These are phyloP conservation scores for Drosophila azteca DNA, from an alignment of 1,140 invertebrate species.

Conservation along the genomic window DNA sequence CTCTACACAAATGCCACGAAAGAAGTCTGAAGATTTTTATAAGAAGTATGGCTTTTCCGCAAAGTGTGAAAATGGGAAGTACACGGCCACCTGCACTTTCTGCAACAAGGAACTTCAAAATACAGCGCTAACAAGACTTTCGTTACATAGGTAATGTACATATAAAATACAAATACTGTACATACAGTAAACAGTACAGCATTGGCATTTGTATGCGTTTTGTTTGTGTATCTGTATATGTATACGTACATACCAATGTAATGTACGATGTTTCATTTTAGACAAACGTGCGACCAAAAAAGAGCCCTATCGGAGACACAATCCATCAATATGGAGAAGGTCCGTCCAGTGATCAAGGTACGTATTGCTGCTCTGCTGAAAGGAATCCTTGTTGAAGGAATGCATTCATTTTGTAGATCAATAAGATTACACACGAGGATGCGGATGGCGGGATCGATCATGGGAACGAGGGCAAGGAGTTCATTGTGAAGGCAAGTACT, in stretches of 20 bases:
- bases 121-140: conserved; percentile 35
- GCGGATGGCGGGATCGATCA: conserved; percentile 1
- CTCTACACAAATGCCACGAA: conserved; percentile 42
- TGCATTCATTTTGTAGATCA: conserved; percentile 8
- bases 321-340: too few relatives aligned
- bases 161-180: background rate
- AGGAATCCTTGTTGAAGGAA: background rate
- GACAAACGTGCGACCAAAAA: conserved; percentile 35
- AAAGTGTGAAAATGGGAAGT: conserved; percentile 25
- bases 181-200: too few relatives aligned
- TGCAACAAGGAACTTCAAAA: conserved; percentile 39
- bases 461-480: conserved; percentile 25
- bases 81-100: conserved; percentile 31
- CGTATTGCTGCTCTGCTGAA: background rate
- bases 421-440: conserved; percentile 6
- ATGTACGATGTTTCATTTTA: conserved; percentile 5
- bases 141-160: conserved; percentile 40
- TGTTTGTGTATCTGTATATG: conserved; percentile 1
- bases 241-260: conserved; percentile 6
- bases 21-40: conserved; percentile 45
- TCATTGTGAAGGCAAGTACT: conserved; percentile 37
- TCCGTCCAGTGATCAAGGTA: conserved; percentile 12
- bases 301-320: background rate
- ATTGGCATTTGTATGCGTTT: background rate
- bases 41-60: conserved; percentile 32